These are phyloP conservation scores for Thecophora atra DNA, from an alignment of 2,888 invertebrate species.

Conservation along the genomic window DNA sequence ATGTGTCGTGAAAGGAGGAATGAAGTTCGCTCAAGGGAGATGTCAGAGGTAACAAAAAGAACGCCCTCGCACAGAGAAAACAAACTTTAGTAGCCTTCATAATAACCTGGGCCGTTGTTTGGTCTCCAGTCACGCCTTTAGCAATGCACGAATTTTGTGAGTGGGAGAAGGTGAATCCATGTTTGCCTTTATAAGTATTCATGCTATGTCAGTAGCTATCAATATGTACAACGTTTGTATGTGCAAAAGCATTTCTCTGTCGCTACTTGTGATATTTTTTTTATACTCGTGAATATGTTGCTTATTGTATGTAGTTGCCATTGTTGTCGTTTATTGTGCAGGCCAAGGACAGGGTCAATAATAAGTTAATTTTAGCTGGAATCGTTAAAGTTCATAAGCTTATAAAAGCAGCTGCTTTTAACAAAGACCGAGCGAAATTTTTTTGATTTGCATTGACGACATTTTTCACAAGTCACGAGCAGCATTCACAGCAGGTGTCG, in stretches of 20 bases:
- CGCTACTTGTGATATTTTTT: constrained; percentile 5
- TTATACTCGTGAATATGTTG: too few species aligned
- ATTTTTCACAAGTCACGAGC: background rate
- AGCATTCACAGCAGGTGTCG: background rate
- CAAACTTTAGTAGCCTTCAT: background rate
- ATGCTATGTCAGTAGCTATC: constrained; percentile 17
- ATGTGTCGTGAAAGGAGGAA: background rate
- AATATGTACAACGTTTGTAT: too few species aligned
- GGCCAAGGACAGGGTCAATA: constrained; percentile 25
- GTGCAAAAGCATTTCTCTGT: background rate
- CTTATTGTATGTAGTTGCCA: too few species aligned
- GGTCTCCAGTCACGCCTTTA: background rate
- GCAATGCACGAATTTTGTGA: too few species aligned
- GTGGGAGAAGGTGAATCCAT: background rate
- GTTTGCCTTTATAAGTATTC: constrained; percentile 4
- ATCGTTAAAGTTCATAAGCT: background rate
- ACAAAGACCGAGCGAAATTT: background rate
- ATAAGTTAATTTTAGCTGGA: background rate
- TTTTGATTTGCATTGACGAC: background rate
- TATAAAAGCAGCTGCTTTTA: background rate
- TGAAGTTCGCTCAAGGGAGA: too few species aligned
- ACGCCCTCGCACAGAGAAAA: too few species aligned
- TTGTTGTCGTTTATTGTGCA: background rate
- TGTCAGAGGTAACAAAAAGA: background rate
- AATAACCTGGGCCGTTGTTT: too few species aligned